Base-by-base conservation (phyloP, 2,888 invertebrate species). In the Ctenicera cuprea region DNA sequence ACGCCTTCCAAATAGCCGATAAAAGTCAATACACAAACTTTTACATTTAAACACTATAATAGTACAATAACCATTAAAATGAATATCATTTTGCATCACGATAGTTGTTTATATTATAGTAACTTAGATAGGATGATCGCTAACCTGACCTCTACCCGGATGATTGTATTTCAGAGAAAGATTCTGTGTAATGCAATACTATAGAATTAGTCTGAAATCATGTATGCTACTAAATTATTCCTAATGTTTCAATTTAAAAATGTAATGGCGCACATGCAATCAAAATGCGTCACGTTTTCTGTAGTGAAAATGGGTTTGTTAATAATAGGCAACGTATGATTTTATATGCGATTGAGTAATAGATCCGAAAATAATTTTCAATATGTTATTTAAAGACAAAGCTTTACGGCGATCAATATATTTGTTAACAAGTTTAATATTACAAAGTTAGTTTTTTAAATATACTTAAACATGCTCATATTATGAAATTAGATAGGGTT, bases 171-270 rank as follows among this genome's bases (percentile, higher is more conserved):
- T 12, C 48, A 22, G n/a, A 38, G 70, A 43, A 61, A 68, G 33
- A 62, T 52, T 26, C 30, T 50, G n/a, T 30, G 37, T 62, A 62
- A 70, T 50, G 22, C 62, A 62, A 70, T 70, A 64, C 64, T 26
- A 52, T 52, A 37, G 30, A 64, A 71, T 71, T 71, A 71, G 20
- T 33, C 38, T 45, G 54, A 33, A 45, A 64, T 64, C 71, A 71
- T 71, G 64, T 64, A 71, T 71, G 71, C 57, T 64, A 64, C 71
- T 71, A 71, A 71, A 71, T 71, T 71, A 71, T 64, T 43, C 45
- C 57, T 64, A 71, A 71, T 71, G 63, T 64, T 43, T 64, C 57
- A 63, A 45, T 71, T 59, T 64, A 71, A 64, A 71, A 71, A 64
- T 64, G 14, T 71, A 71, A 71, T 71, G 33, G 37, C 64, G 45